Base-by-base conservation (phyloP, 2,797 vertebrate genomes). In the Podargus strigoides region DNA sequence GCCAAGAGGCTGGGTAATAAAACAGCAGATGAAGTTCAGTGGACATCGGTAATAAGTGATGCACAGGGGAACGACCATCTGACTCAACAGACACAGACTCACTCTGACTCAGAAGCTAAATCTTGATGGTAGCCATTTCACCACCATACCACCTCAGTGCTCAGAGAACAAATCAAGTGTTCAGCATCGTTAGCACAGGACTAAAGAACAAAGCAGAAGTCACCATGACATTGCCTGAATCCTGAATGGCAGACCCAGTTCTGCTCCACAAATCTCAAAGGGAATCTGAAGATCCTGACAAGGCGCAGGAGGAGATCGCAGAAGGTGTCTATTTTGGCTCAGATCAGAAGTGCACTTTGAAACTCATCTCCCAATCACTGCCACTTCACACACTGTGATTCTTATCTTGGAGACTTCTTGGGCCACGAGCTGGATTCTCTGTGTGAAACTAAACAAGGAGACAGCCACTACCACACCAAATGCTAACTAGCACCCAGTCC, bases 311-410 rank as follows among this genome's bases (percentile, higher is more conserved):
- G 8, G 12, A 62, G 23, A 32, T 5, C 1, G 2, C 4, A 4
- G 28, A 75, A 63, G 2, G 7, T 8, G 17, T 3, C 28, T 41
- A 24, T 30, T 58, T 58, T 30, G 52, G 24, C 37, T 70, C 42
- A 14, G 22, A 34, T 14, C 23, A 56, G 58, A 59, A 55, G 20
- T 0, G 4, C 7, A 3, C 32, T 55, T 36, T 39, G 34, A 59
- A 85, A 64, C 30, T 27, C 41, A 41, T 4, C n/a, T 78, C 60
- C 30, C 37, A 26, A 7, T 44, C 14, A 4, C 19, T 23, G 20
- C 12, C 0, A 0, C 22, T 19, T 46, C 6, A 3, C 1, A 0
- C 8, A 3, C 23, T 36, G n/a, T 0, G 5, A 41, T 42, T 90
- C 69, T 50, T 14, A 8, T 12, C 44, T 42, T 6, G 0, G 34